Base-by-base conservation (phyloP, 2,888 invertebrate species). In the Plebejus anna region DNA sequence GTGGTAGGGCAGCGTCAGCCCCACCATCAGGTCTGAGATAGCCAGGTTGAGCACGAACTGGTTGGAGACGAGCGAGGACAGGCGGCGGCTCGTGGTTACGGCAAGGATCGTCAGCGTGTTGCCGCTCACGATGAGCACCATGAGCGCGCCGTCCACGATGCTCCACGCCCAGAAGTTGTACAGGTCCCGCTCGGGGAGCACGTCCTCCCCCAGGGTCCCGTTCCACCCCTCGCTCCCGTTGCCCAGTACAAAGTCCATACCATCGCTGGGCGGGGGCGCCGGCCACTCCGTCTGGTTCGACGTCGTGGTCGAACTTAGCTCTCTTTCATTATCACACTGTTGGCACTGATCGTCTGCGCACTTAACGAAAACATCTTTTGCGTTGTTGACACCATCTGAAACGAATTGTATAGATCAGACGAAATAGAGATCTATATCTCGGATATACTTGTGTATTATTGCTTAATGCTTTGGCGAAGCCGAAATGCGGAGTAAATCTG, bases 31-130 rank as follows among this genome's bases (percentile, higher is more conserved):
- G 89, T 97, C 97, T 38, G 97, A 97, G 80, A 97, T 93, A 47
- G 97, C 97, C 83, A 97, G 90, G 87, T 96, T 97, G 79, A 97
- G 94, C 80, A 97, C 96, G 89, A 97, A 97, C 83, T 96, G 95
- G 90, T 97, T 97, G 78, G 97, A 96, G 76, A 96, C 95, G 75
- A 96, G 94, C 61, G 95, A 95, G 7, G 96, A 95, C 36, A 97
- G 92, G 78, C 96, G 95, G 75, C 96, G 95, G 87, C 96, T 96
- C 80, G 96, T 92, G 77, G 95, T 95, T 75, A 97, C 96, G 1
- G 97, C 97, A 79, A 96, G 94, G 82, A 97, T 96, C 75, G 97
- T 97, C 79, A 97, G 94, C 59, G 96, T 94, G 88, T 97, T 97
- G 42, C 97, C 97, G 83, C 95, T 94, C 77, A 97, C 88, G 80